These are phyloP conservation scores for Chrysemys picta DNA, from an alignment of 2,113 vertebrate genomes.

Conservation along the genomic window DNA sequence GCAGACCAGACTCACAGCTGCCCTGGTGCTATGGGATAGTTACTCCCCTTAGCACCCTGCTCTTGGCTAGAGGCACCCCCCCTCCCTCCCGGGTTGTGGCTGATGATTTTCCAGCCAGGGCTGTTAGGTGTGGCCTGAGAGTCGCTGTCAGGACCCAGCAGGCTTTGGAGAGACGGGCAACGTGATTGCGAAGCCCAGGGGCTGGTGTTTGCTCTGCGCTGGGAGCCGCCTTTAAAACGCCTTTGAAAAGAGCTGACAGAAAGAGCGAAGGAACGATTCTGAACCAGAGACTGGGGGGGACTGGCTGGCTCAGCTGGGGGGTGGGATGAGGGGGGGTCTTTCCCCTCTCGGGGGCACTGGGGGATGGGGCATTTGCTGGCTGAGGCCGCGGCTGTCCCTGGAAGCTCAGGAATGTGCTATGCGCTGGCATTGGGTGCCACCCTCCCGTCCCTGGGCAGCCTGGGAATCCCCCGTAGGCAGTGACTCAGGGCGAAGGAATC, in stretches of 20 bases:
- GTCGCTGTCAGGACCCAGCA: background rate
- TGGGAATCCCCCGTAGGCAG: background rate
- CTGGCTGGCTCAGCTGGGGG: background rate
- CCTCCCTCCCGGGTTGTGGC: background rate
- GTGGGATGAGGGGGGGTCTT: background rate
- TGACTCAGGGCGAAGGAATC: background rate
- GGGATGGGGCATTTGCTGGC: background rate
- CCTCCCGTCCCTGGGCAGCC: background rate
- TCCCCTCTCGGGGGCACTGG: background rate
- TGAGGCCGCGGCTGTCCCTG: background rate
- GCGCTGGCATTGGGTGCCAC: background rate
- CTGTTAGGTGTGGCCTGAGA: background rate
- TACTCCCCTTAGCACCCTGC: background rate
- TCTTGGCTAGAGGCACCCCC: background rate
- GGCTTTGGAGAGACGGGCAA: background rate
- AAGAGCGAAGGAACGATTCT: constrained; percentile 30
- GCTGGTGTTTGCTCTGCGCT: too few relatives aligned
- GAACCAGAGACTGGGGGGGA: constrained; percentile 8
- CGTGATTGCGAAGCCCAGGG: too few relatives aligned
- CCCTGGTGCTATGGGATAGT: background rate
- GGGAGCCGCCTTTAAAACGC: too few relatives aligned
- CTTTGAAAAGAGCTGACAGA: background rate
- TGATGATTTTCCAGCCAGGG: background rate
- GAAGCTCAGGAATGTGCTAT: background rate
- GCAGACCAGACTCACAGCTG: background rate